These are phyloP conservation scores for Cryptus armator DNA, from an alignment of 2,888 invertebrate genomes.

Conservation along the genomic window DNA sequence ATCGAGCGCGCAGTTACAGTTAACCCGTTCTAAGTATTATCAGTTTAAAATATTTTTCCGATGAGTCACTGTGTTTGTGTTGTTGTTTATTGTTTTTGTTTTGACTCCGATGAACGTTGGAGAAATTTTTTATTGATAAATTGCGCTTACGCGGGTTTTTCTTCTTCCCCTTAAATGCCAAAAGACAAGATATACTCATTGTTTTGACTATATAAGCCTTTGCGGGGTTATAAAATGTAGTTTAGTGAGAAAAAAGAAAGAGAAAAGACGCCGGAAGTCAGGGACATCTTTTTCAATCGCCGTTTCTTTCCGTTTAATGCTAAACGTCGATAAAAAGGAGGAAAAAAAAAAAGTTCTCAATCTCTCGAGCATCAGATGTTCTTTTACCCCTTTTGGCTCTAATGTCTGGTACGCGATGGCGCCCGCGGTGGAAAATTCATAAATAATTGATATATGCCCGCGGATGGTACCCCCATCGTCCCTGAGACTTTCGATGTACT, in stretches of 20 bases:
- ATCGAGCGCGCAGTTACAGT: neutral
- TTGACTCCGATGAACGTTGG: too few relatives aligned
- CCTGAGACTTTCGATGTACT: conserved; percentile 63
- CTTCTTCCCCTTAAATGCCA: too few relatives aligned
- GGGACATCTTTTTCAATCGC: neutral
- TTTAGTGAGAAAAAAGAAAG: neutral
- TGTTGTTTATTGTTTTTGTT: neutral
- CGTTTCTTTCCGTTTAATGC: neutral
- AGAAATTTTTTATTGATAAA: too few relatives aligned
- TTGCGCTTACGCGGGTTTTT: too few relatives aligned
- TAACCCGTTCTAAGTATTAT: neutral
- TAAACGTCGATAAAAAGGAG: conserved; percentile 7
- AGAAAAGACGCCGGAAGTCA: neutral
- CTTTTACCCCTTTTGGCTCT: conserved; percentile 35
- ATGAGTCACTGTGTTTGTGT: neutral
- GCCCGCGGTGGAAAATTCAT: conserved; percentile 68
- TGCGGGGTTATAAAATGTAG: neutral
- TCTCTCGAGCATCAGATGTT: conserved; percentile 1
- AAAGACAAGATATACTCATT: neutral
- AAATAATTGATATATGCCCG: conserved; percentile 70
- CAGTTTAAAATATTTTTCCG: neutral
- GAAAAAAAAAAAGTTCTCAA: neutral
- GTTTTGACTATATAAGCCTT: neutral
- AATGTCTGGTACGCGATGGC: conserved; percentile 47
- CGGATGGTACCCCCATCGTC: conserved; percentile 62